These are phyloP conservation scores for Tuberolachnus salignus DNA, from an alignment of 2,888 invertebrate genomes.

Conservation along the genomic window DNA sequence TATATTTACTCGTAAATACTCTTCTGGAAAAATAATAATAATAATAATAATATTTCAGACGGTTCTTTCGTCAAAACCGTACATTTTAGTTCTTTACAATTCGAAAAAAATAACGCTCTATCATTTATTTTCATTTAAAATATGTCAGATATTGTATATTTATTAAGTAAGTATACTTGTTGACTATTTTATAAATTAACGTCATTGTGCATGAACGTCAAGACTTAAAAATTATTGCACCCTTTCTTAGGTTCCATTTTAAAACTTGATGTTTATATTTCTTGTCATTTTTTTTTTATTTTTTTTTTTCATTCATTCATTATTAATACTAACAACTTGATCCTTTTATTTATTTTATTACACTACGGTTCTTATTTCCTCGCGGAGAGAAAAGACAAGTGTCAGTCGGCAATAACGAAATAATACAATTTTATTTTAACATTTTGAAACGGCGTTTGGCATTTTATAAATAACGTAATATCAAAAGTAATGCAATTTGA, in stretches of 20 bases:
- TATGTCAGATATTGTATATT: constrained; percentile 32
- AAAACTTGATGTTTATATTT: constrained; percentile 18
- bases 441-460: background rate
- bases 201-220: constrained; percentile 28
- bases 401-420: background rate
- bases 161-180: background rate
- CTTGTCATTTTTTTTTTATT: background rate
- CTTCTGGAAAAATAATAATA: too few species aligned
- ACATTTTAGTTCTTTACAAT: background rate
- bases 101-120: background rate
- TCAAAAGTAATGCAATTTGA: too few species aligned
- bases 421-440: constrained; percentile 3
- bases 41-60: background rate
- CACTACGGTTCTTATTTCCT: background rate
- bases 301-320: constrained; percentile 9
- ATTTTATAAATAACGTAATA: background rate
- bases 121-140: constrained; percentile 40
- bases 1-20: too few species aligned
- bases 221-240: constrained; percentile 9
- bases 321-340: constrained; percentile 26
- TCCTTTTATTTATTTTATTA: background rate
- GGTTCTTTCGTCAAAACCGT: background rate
- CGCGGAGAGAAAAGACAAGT: too few species aligned
- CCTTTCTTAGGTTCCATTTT: background rate
- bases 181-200: constrained; percentile 5